Percentiles rank a stretch among this genome's conserved stretches.
These are phyloP conservation scores for Patiria pectinifera DNA, from an alignment of 53 echinoderm and acorn worm genomes.

Conservation along the genomic window DNA sequence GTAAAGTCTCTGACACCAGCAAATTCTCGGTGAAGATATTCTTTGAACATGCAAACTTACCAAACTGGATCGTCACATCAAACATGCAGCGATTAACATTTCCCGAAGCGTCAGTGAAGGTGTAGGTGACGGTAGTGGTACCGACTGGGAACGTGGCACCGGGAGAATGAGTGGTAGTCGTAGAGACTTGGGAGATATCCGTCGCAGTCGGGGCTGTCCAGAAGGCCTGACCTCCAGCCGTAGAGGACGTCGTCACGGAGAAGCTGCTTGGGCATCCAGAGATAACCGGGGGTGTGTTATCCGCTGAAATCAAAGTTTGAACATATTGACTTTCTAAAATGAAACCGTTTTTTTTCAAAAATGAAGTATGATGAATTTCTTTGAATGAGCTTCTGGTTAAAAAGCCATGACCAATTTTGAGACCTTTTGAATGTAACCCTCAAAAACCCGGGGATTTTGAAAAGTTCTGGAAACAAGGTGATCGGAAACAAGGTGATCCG, in stretches of 20 bases:
- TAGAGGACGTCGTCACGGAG: slow-evolving; percentile 35
- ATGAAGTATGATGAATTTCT: no score
- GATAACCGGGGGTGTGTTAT: slow-evolving; percentile 58
- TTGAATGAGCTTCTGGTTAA: no score
- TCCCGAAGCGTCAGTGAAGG: slow-evolving; percentile 60
- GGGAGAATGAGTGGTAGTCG: slow-evolving; percentile 37
- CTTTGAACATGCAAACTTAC: slow-evolving; percentile 34
- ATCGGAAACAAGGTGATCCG: no score
- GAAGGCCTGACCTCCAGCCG: slow-evolving; percentile 10
- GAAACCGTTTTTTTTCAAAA: no score
- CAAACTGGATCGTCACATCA: slow-evolving; percentile 58
- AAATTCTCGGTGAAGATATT: background rate
- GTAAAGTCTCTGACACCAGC: no score
- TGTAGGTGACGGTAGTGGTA: slow-evolving; percentile 61
- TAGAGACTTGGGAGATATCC: slow-evolving; percentile 48
- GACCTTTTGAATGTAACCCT: no score
- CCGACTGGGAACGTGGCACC: slow-evolving; percentile 53
- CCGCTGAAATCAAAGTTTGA: slow-evolving; percentile 11
- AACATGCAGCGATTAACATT: slow-evolving; percentile 66
- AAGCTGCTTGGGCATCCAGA: slow-evolving; percentile 57
- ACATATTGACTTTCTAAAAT: no score
- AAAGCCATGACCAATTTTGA: no score
- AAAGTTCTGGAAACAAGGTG: no score
- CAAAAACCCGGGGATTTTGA: no score
- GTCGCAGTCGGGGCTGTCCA: slow-evolving; percentile 45